Evolutionary conservation across 2,797 vertebrate species (phyloP).

Genomic region (Scomberomorus guttatus): DNA sequence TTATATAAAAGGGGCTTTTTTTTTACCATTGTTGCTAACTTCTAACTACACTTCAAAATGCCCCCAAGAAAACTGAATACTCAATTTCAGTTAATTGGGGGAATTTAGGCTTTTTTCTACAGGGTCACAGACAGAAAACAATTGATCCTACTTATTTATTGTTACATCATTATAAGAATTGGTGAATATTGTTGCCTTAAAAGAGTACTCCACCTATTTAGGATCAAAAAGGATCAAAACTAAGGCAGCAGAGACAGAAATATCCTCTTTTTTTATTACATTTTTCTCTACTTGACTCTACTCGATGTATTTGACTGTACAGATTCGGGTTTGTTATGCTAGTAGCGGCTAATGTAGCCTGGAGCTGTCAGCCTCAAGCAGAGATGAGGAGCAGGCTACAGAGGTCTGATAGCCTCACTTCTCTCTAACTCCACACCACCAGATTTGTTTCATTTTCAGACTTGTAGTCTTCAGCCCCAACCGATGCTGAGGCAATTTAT

Average conservation of each 20-base stretch:
- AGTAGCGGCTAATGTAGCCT: too few relatives aligned
- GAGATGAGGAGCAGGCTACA: too few relatives aligned
- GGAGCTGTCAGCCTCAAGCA: too few relatives aligned
- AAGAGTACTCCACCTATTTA: too few relatives aligned
- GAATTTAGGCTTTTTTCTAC: neutral
- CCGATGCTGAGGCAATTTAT: neutral
- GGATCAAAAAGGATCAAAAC: neutral
- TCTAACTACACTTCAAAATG: neutral
- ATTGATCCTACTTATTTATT: neutral
- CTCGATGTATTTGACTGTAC: too few relatives aligned
- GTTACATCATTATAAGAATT: neutral
- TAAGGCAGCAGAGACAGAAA: neutral
- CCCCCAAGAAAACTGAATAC: too few relatives aligned
- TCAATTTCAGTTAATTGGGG: neutral
- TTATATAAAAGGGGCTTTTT: neutral
- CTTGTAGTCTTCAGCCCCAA: neutral
- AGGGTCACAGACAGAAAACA: neutral
- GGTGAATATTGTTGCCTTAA: neutral
- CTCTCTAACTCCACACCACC: too few relatives aligned
- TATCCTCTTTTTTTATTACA: too few relatives aligned
- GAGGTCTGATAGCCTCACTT: too few relatives aligned
- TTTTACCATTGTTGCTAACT: neutral
- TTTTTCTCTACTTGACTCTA: too few relatives aligned
- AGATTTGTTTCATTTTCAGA: neutral
- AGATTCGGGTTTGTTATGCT: too few relatives aligned